Evolutionary conservation across 2,888 invertebrate species (phyloP).

Genomic region (Lamproptera curius): DNA sequence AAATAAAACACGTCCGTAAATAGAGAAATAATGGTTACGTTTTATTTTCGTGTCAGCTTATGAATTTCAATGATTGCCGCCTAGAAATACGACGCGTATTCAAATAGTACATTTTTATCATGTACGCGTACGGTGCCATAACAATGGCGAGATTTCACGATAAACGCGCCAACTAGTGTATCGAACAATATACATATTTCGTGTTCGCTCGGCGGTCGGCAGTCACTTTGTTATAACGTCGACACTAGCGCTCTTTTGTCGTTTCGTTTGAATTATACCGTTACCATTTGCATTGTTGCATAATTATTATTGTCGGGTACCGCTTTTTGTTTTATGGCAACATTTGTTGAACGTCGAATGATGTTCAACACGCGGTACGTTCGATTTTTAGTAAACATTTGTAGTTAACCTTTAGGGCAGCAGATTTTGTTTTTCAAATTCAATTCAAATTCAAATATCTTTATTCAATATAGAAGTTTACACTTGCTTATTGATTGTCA

Average conservation of each 20-base stretch:
- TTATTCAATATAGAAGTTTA: too few relatives aligned
- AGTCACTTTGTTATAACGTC: conserved; percentile 16
- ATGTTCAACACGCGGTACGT: background rate
- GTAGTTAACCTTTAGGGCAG: background rate
- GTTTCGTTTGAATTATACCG: background rate
- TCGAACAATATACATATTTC: conserved; percentile 16
- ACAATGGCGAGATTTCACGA: conserved; percentile 46
- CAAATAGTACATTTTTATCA: conserved; percentile 41
- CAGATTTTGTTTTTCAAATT: too few relatives aligned
- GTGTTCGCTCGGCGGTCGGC: conserved; percentile 14
- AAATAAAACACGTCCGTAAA: too few relatives aligned
- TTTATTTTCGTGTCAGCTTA: conserved; percentile 7
- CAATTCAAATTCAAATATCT: too few relatives aligned
- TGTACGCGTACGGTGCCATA: conserved; percentile 33
- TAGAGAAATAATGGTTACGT: conserved; percentile 12
- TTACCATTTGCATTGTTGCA: conserved; percentile 10
- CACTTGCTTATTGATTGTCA: too few relatives aligned
- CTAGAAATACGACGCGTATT: conserved; percentile 32
- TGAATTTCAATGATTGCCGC: conserved; percentile 22
- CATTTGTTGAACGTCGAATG: background rate
- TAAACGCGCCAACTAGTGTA: conserved; percentile 35
- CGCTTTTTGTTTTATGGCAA: background rate
- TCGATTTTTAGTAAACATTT: background rate
- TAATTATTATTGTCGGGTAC: background rate
- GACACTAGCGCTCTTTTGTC: conserved; percentile 9